A percentile compares a stretch with the other conserved stretches of the same genome.
Evolutionary conservation across 2,113 vertebrate genomes (phyloP).

Genomic region (Hydropotes inermis): DNA sequence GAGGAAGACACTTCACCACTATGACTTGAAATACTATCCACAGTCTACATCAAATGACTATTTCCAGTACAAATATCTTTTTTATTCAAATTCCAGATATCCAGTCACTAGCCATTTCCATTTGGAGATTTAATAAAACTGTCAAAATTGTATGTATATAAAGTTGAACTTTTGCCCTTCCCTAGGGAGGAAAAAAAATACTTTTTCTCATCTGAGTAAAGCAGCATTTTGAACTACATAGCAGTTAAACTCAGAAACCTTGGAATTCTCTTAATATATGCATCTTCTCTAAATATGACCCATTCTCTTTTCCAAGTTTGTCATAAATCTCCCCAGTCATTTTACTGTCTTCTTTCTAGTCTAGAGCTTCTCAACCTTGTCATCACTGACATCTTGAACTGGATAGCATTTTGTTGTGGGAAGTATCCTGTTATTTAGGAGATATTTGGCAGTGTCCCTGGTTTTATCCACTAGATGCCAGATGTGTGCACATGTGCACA

Average conservation of each 20-base stretch:
- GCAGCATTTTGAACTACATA: neutral
- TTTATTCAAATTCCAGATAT: neutral
- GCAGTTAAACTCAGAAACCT: neutral
- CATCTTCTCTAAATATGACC: neutral
- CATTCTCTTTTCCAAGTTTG: neutral
- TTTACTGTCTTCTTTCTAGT: neutral
- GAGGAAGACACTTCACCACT: neutral
- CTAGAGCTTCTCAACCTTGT: neutral
- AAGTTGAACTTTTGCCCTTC: neutral
- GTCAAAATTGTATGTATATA: neutral
- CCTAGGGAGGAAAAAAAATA: neutral
- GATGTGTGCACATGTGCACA: rapidly evolving
- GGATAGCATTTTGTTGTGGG: neutral
- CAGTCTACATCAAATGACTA: neutral
- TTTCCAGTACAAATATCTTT: neutral
- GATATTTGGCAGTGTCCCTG: neutral
- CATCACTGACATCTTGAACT: neutral
- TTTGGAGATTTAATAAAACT: neutral
- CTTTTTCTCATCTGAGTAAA: neutral
- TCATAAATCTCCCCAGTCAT: neutral
- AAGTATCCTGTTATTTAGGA: neutral
- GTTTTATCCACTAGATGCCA: neutral
- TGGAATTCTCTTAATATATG: neutral
- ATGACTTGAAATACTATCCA: neutral
- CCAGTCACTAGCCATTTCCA: neutral